Conservation (phyloP, 1,140 invertebrate species). For the Drosophila lowei region DNA sequence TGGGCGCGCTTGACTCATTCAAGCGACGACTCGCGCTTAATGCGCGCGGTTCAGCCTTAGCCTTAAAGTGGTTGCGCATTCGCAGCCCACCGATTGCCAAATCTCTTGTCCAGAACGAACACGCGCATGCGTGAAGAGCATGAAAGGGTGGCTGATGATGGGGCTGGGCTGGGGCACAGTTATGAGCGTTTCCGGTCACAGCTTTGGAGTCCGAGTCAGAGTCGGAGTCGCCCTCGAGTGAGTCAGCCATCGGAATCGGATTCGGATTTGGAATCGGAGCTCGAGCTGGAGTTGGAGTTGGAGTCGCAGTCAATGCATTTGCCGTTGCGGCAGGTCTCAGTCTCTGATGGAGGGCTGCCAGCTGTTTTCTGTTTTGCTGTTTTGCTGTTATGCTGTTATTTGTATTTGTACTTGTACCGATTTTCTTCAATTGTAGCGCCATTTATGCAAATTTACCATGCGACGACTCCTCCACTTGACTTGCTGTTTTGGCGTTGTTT, state of each 20-base stretch:
- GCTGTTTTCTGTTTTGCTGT: constrained; percentile 51
- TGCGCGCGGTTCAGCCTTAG: constrained; percentile 24
- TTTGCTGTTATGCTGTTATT: constrained; percentile 49
- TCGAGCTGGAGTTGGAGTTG: constrained; percentile 23
- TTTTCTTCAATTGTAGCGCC: constrained; percentile 79
- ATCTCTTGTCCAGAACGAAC: constrained; percentile 59
- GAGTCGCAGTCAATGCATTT: constrained; percentile 47
- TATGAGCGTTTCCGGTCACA: constrained; percentile 74
- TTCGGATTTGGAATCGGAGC: constrained; percentile 17
- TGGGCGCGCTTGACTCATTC: constrained; percentile 49
- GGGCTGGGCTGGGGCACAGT: constrained; percentile 33
- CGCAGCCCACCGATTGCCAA: constrained; percentile 46
- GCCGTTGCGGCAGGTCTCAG: constrained; percentile 47
- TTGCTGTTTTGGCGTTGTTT: constrained; percentile 72
- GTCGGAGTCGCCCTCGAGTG: constrained; percentile 46
- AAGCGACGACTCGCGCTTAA: constrained; percentile 15
- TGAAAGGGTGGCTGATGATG: not conserved
- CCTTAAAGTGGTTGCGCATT: not conserved
- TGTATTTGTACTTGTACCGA: constrained; percentile 71
- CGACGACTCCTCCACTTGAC: constrained; percentile 56
- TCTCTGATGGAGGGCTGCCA: constrained; percentile 39
- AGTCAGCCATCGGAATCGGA: constrained; percentile 47
- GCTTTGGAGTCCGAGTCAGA: constrained; percentile 13
- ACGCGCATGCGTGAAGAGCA: constrained; percentile 66
- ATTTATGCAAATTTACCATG: constrained; percentile 77